Evolutionary conservation across 2,888 invertebrate species (phyloP), one percentile per base, ranked within the genome.

Genomic region (Cosmorhoe ocellata): DNA sequence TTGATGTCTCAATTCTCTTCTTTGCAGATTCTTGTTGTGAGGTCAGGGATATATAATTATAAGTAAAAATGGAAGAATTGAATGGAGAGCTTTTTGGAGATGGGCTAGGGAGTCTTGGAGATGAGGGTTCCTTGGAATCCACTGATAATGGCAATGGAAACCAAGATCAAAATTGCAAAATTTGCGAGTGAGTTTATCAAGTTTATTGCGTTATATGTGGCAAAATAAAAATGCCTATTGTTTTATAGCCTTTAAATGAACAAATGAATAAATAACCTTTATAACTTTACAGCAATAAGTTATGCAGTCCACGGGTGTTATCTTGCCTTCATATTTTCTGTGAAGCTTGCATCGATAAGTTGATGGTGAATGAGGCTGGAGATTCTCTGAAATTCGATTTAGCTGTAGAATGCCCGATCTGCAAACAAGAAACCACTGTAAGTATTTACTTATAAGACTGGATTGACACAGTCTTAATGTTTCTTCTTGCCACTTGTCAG

Each of bases 291-390:
- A 94, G 94, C 75, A 93, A 93, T 77, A 94, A 95, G 69, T 91
- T 96, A 73, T 93, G 93, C 80, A 93, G 94, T 78, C 98, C 98
- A 53, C 94, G 97, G 64, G 94, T 98, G 60, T 92, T 99, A 74
- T 94, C 95, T 69, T 99, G 98, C 87, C 94, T 99, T 79, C 98
- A 99, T 91, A 97, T 97, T 42, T 98, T 97, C 90, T 99, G 98
- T 90, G 96, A 97, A 89, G 93, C 93, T 63, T 99, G 98, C 86
- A 92, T 99, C 72, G 94, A 95, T 76, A 95, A 96, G 79, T 91
- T 95, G 73, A 90, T 96, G 72, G 92, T 93, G 58, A 93, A 93
- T 69, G 94, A 94, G 77, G 93, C 92, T 56, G 94, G 93, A 32
- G 94, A 94, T 80, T 91, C 93, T 40, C 88, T 92, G 33, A 93